Base-by-base conservation (phyloP, 2,797 vertebrate species). In the Sylvia borin region DNA sequence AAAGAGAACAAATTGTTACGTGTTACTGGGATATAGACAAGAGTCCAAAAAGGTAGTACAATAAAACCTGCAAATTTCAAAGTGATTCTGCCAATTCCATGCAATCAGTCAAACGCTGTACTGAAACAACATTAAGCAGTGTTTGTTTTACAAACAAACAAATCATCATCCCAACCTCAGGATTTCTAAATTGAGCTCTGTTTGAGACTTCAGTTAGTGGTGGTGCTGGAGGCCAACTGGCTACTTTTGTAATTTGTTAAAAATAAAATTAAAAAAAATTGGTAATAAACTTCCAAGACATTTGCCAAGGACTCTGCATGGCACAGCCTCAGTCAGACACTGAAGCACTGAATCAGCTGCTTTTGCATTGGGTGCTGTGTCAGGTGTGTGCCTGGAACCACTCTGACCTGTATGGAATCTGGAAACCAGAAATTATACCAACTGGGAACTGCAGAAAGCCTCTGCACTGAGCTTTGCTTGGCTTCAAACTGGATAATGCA, bases 341-440 rank as follows among this genome's bases (percentile, higher is more conserved):
- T 7, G 38, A 72, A 34, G 9, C n/a, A n/a, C 34, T 38, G 60
- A 36, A 55, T 32, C 15, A 61, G 54, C 25, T 6, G 7, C 55
- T 40, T 47, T 26, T 57, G 48, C 16, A 7, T 0, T 0, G 55
- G 14, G 5, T 13, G 34, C 25, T 26, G n/a, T 36, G 55, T 42
- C 75, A 62, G n/a, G 47, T 9, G 12, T 3, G 5, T 10, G 19
- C 21, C 40, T 11, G 74, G 25, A 66, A 50, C 7, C 22, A 53
- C 34, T 83, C 51, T 62, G 38, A 12, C 54, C 27, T 25, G 14
- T 8, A 8, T 1, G 0, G 24, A 47, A 42, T 16, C 36, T 42
- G 45, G 62, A 60, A 75, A 62, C 2, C 34, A 40, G 65, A 10
- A 66, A 21, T 42, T 53, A 42, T 0, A 45, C 2, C 1, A 83